phyloP scores from a whole-genome alignment of 92 coral and sea anemone genomes.

The Epizoanthus scotinus region DNA sequence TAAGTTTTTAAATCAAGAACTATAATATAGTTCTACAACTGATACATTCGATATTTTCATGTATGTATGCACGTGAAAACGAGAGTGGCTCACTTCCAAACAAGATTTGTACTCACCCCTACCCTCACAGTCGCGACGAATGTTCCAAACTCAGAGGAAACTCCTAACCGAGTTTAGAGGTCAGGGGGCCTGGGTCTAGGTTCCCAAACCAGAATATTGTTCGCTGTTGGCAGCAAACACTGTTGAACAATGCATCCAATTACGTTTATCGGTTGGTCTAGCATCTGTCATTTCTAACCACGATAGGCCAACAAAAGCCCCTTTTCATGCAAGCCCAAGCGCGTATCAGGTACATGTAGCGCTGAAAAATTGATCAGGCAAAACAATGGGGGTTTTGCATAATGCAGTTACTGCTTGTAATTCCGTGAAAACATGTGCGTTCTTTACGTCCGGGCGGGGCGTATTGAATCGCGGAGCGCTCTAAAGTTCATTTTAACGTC shows the following conservation, averaged over 20 bases:
- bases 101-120: too few relatives aligned
- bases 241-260: slow-evolving; percentile 69
- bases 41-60: too few relatives aligned
- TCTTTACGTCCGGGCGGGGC: slow-evolving; percentile 98
- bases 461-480: slow-evolving; percentile 69
- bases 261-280: slow-evolving; percentile 70
- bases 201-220: slow-evolving; percentile 44
- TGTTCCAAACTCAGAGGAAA: slow-evolving; percentile 18
- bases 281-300: slow-evolving; percentile 94
- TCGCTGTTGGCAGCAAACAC: slow-evolving; percentile 61
- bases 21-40: too few relatives aligned
- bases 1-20: too few relatives aligned
- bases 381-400: slow-evolving; percentile 98
- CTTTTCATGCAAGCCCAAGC: slow-evolving; percentile 78
- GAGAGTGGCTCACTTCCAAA: too few relatives aligned
- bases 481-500: slow-evolving; percentile 71
- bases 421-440: slow-evolving; percentile 94
- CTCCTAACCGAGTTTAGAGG: slow-evolving; percentile 37
- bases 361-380: slow-evolving; percentile 84
- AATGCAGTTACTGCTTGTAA: slow-evolving; percentile 83
- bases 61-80: too few relatives aligned
- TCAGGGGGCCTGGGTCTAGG: slow-evolving; percentile 48
- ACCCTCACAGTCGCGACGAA: not conserved
- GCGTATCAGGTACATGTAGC: slow-evolving; percentile 92
- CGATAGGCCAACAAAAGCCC: slow-evolving; percentile 94